Evolutionary conservation across 2,888 invertebrate genomes (phyloP).

Genomic region (Ophion obscuratus): DNA sequence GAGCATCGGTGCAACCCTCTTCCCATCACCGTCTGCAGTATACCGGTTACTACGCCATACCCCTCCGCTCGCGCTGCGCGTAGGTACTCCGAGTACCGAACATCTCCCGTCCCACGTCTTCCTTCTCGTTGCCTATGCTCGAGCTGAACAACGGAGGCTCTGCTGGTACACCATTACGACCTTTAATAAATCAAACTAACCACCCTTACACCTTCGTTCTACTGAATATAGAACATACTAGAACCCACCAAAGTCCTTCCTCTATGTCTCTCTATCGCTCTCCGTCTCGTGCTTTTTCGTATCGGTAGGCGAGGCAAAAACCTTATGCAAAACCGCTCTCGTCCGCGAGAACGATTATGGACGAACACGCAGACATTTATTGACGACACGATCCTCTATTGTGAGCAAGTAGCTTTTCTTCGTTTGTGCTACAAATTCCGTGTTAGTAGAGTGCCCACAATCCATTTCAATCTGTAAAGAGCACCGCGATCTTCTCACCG

Average conservation of each 20-base stretch:
- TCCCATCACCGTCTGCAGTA: constrained; percentile 22
- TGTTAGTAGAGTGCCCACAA: constrained; percentile 26
- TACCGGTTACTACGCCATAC: constrained; percentile 31
- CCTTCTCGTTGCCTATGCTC: constrained; percentile 55
- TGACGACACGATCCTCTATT: constrained; percentile 59
- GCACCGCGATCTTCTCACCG: neutral
- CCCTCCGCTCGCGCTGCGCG: neutral
- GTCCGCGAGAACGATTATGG: constrained; percentile 62
- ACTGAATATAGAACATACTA: constrained; percentile 26
- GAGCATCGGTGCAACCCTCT: constrained; percentile 42
- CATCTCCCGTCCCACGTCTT: constrained; percentile 49
- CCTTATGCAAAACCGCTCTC: constrained; percentile 5
- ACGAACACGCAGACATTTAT: constrained; percentile 69
- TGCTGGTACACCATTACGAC: constrained; percentile 72
- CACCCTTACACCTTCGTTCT: constrained; percentile 55
- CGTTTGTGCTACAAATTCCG: constrained; percentile 30
- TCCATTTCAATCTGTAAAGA: neutral
- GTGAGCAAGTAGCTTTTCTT: constrained; percentile 24
- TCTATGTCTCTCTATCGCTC: constrained; percentile 25
- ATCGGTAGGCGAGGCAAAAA: constrained; percentile 13
- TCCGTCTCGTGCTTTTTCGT: neutral
- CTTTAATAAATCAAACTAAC: constrained; percentile 78
- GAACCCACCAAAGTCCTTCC: constrained; percentile 39
- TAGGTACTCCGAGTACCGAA: constrained; percentile 15
- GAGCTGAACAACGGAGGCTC: constrained; percentile 64